Evolutionary conservation across 2,113 vertebrate species (phyloP).

Genomic region (Thinocorus orbignyianus): DNA sequence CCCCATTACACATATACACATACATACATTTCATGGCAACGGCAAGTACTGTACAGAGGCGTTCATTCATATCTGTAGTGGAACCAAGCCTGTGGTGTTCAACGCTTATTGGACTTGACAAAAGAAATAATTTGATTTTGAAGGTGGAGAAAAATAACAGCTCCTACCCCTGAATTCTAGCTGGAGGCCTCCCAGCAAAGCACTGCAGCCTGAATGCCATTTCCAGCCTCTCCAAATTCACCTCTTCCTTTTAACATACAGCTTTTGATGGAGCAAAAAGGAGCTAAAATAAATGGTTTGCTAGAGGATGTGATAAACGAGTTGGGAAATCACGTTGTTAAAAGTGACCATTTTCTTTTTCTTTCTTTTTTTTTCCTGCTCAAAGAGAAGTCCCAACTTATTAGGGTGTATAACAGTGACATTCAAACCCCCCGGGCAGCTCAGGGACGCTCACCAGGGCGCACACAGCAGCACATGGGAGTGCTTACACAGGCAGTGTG

Average conservation of each 20-base stretch:
- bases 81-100: slow-evolving; percentile 30
- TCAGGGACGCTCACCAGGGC: background rate
- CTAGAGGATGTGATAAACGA: slow-evolving; percentile 12
- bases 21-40: background rate
- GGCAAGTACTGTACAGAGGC: background rate
- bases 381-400: background rate
- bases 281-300: slow-evolving; percentile 35
- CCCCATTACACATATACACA: background rate
- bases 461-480: background rate
- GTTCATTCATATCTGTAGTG: background rate
- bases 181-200: background rate
- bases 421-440: background rate
- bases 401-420: background rate
- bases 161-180: background rate
- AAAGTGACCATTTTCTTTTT: background rate
- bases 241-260: background rate
- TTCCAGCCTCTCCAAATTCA: background rate
- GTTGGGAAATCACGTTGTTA: slow-evolving; percentile 16
- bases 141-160: background rate
- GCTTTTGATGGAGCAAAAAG: background rate
- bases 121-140: slow-evolving; percentile 28
- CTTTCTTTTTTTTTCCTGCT: background rate
- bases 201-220: background rate
- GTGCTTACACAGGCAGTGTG: accelerated
- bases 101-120: slow-evolving; percentile 28